Base-by-base conservation (phyloP, 2,888 invertebrate genomes). In the Sipha maydis region DNA sequence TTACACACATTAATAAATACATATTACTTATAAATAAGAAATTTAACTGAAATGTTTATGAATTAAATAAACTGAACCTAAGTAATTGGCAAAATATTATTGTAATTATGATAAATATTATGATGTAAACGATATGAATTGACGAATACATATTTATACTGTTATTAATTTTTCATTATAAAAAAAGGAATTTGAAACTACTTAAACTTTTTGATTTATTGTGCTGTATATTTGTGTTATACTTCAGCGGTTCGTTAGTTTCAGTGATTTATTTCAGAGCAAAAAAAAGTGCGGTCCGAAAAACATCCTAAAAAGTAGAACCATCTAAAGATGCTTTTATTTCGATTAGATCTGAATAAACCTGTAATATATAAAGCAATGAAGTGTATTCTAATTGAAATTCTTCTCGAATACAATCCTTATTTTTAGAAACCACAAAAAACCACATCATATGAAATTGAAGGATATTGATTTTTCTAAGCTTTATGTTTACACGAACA, bases 361-460 rank as follows among this genome's bases (percentile, higher is more conserved):
- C 76, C 38, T 17, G 67, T 31, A 61, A 28, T 38, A 76, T 41
- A 28, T n/a, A 56, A 28, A 41, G 61, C 38, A 28, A 76, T 21
- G 75, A 17, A 76, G 31, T 41, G 8, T 76, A 31, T 67, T 85
- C 61, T 85, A 85, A 61, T 85, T 67, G 61, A 85, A 76, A 85
- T 77, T 85, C 41, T 48, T 41, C 61, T 41, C 31, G 61, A 67
- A 38, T 25, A n/a, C 25, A 77, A 48, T 67, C 25, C 25, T 76
- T 85, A 76, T 67, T 85, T 85, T 77, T 11, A 0, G 34, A 28
- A 84, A 76, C 21, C 25, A 34, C 56, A 83, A 19, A 56, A 56
- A 78, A 31, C 31, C 0, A 48, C 21, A 28, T 73, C 38, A 76
- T 76, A 76, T 77, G 41, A 67, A 76, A 85, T 76, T 25, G 67